These are phyloP conservation scores for Macrosteles quadrilineatus DNA, from an alignment of 1,140 invertebrate species.

Conservation along the genomic window DNA sequence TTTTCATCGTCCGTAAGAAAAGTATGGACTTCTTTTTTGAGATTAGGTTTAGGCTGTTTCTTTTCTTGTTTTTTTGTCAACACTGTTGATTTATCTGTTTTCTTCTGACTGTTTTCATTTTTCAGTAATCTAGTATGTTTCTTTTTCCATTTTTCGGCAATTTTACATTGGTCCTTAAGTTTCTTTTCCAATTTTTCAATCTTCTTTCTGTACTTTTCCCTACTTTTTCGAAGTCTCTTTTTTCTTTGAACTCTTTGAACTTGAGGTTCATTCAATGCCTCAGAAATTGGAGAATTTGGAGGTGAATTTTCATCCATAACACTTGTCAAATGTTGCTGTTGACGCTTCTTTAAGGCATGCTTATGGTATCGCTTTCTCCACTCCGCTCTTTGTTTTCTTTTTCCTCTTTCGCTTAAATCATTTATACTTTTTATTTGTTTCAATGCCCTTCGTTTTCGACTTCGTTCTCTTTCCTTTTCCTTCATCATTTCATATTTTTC, in stretches of 20 bases:
- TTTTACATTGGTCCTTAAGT: neutral
- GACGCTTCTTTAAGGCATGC: neutral
- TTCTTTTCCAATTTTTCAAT: constrained; percentile 8
- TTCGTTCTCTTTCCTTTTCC: constrained; percentile 32
- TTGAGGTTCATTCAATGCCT: neutral
- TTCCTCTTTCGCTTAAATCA: no score
- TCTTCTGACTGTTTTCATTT: no score
- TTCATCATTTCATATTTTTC: no score
- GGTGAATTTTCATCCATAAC: neutral
- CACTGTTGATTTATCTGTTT: no score
- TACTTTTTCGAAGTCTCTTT: constrained; percentile 6
- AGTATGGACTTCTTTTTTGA: neutral
- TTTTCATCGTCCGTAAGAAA: neutral
- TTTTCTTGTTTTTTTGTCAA: neutral
- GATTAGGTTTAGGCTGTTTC: neutral
- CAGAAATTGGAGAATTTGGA: neutral
- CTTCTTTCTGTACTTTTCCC: constrained; percentile 12
- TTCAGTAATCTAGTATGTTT: constrained; percentile 1
- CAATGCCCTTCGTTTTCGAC: constrained; percentile 7
- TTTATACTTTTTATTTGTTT: neutral
- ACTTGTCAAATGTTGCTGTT: neutral
- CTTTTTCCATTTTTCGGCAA: neutral
- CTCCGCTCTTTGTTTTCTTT: constrained; percentile 6
- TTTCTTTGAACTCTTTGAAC: neutral
- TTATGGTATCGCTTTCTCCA: no score